A percentile compares a stretch with the other conserved stretches of the same genome.
Evolutionary conservation across 30 jellyfish, hydroid and myxozoan species (phyloP).

Genomic region (Hydractinia symbiolongicarpus): DNA sequence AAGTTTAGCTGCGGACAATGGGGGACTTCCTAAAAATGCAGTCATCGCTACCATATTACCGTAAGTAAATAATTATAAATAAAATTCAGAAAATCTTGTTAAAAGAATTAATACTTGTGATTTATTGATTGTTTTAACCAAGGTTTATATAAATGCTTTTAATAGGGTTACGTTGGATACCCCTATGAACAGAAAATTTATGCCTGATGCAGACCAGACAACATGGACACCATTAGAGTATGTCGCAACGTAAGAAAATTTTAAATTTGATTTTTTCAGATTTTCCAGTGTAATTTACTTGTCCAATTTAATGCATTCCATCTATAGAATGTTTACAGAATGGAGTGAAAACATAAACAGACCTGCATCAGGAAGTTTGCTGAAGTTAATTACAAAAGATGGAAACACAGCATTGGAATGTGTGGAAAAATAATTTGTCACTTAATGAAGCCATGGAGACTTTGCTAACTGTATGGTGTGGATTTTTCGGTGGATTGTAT

Average conservation of each 20-base stretch:
- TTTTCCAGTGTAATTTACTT: background rate
- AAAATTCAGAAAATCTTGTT: background rate
- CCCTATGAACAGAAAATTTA: conserved; percentile 92
- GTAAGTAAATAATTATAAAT: conserved; percentile 37
- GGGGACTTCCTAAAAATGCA: conserved; percentile 81
- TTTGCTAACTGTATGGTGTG: too few relatives aligned
- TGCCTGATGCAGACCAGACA: conserved; percentile 97
- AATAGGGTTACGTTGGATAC: conserved; percentile 82
- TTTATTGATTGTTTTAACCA: background rate
- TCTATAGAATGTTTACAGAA: conserved; percentile 57
- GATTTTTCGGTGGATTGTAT: too few relatives aligned
- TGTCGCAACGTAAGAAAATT: conserved; percentile 66
- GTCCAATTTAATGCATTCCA: background rate
- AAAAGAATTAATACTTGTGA: too few relatives aligned
- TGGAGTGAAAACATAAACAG: conserved; percentile 72
- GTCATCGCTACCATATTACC: conserved; percentile 80
- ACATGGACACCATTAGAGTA: conserved; percentile 93
- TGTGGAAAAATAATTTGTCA: conserved; percentile 4
- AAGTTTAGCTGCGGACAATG: conserved; percentile 67
- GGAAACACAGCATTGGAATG: conserved; percentile 52
- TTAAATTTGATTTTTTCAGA: background rate
- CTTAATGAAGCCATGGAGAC: background rate
- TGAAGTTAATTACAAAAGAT: conserved; percentile 60
- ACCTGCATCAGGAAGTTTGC: conserved; percentile 82
- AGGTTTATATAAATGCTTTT: background rate